These are phyloP conservation scores for Caenorhabditis becei DNA, from an alignment of 2,888 invertebrate genomes.

Conservation along the genomic window DNA sequence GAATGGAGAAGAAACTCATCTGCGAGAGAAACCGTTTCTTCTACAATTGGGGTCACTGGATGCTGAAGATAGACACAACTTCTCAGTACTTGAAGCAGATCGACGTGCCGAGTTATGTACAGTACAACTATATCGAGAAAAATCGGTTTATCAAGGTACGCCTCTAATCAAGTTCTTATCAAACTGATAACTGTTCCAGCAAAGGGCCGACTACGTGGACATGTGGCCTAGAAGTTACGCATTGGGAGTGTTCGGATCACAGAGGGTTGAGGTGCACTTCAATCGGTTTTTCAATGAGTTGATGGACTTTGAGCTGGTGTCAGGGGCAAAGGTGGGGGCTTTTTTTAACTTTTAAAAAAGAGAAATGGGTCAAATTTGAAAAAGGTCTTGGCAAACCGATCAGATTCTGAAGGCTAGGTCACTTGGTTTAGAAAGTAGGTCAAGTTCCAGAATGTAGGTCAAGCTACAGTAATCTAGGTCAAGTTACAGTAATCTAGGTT, in stretches of 20 bases:
- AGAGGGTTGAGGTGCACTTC: constrained; percentile 89
- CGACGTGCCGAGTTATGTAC: constrained; percentile 72
- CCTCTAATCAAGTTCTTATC: background rate
- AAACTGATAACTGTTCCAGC: constrained; percentile 16
- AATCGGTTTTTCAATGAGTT: constrained; percentile 90
- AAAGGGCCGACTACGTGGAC: constrained; percentile 77
- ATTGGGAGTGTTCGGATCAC: constrained; percentile 93
- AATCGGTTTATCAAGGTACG: constrained; percentile 72
- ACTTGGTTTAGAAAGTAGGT: too few relatives aligned
- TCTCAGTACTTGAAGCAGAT: constrained; percentile 72
- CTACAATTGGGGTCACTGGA: constrained; percentile 80
- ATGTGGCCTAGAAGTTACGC: constrained; percentile 88
- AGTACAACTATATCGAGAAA: constrained; percentile 79
- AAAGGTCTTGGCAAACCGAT: too few relatives aligned
- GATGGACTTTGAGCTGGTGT: constrained; percentile 91
- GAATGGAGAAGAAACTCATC: constrained; percentile 96
- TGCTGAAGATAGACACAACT: constrained; percentile 74
- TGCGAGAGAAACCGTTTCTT: constrained; percentile 85
- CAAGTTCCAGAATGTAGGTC: too few relatives aligned
- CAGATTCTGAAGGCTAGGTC: too few relatives aligned
- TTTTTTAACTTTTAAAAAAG: too few relatives aligned
- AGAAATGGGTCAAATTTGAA: too few relatives aligned
- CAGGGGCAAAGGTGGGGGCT: constrained; percentile 84
- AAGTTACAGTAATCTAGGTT: too few relatives aligned
- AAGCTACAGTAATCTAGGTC: too few relatives aligned